phyloP scores from a whole-genome alignment of 2,797 vertebrate genomes.

The Rhodeus uyekii region DNA sequence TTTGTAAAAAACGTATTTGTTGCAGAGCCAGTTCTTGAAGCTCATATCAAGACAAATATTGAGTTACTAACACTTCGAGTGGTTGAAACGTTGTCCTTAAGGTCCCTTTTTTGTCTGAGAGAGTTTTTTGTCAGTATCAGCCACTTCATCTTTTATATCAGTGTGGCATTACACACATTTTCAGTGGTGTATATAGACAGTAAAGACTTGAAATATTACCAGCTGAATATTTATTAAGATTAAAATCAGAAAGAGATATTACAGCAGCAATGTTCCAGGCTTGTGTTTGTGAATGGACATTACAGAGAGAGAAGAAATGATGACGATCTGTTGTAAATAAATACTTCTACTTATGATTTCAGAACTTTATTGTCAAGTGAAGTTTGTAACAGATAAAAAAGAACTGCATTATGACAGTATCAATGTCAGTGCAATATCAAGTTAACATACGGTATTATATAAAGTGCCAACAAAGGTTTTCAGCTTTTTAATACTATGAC shows the following conservation, averaged over 20 bases:
- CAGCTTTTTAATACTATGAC: constrained; percentile 31
- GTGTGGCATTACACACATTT: not conserved
- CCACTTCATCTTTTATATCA: not conserved
- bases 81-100: not conserved
- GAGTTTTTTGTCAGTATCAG: not conserved
- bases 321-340: not conserved
- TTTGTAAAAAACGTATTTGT: not conserved
- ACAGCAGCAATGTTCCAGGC: not conserved
- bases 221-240: not conserved
- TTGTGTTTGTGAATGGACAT: not conserved
- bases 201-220: not conserved
- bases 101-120: not conserved
- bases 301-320: not conserved
- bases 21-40: not conserved
- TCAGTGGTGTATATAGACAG: too few species aligned
- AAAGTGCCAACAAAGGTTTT: constrained; percentile 40
- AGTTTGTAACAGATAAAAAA: constrained; percentile 35
- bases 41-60: not conserved
- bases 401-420: constrained; percentile 43
- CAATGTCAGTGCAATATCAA: constrained; percentile 44
- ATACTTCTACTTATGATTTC: not conserved
- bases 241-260: not conserved
- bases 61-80: not conserved
- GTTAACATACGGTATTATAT: constrained; percentile 37
- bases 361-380: constrained; percentile 43